Evolutionary conservation across 1,140 invertebrate species (phyloP).

Genomic region (Heliothis virescens): DNA sequence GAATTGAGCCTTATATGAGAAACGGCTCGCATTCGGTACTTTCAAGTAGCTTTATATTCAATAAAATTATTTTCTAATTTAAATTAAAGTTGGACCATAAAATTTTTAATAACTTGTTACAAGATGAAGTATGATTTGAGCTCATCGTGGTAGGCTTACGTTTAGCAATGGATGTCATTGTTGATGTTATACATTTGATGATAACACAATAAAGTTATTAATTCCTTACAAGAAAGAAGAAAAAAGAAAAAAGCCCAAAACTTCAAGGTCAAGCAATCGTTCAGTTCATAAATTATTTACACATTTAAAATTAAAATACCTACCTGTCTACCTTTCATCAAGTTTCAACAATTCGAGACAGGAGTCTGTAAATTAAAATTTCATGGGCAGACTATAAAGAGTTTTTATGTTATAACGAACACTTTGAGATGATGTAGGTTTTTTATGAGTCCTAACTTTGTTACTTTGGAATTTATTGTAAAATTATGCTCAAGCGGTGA

Average conservation of each 20-base stretch:
- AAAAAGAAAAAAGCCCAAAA: too few relatives aligned
- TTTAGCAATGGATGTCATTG: too few relatives aligned
- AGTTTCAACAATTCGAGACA: constrained; percentile 4
- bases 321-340: neutral
- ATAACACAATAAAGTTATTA: too few relatives aligned
- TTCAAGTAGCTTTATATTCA: neutral
- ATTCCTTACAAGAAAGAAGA: too few relatives aligned
- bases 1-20: neutral
- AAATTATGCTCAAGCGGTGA: constrained; percentile 9
- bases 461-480: constrained; percentile 39
- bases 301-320: too few relatives aligned
- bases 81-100: too few relatives aligned
- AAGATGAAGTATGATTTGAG: too few relatives aligned
- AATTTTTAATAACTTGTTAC: too few relatives aligned
- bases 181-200: too few relatives aligned
- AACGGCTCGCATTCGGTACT: neutral
- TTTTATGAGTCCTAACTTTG: constrained; percentile 30
- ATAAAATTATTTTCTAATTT: constrained; percentile 2
- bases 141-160: too few relatives aligned
- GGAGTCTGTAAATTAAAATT: constrained; percentile 24
- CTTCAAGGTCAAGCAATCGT: too few relatives aligned
- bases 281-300: too few relatives aligned
- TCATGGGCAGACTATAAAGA: constrained; percentile 26
- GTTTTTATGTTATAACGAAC: constrained; percentile 21
- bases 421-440: constrained; percentile 20